Base-by-base conservation (phyloP, 2,888 invertebrate genomes). In the Rhaphigaster nebulosa region DNA sequence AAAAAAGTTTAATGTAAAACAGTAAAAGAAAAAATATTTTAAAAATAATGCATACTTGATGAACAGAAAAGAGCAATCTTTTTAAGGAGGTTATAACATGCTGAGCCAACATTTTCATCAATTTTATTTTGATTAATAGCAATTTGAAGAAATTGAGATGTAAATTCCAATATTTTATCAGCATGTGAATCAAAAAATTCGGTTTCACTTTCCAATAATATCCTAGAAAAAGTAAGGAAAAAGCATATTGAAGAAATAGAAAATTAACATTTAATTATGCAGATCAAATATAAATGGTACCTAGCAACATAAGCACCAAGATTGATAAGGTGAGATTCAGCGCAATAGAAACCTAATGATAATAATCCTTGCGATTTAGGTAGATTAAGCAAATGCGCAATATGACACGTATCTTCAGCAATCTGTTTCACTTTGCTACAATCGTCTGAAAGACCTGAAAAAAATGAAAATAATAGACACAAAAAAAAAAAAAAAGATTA, bases 81-180 rank as follows among this genome's bases (percentile, higher is more conserved):
- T 38, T 38, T 87, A 1, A 87, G 87, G 34, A 87, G 18, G 38
- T 87, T 56, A 34, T 54, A 54, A 34, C 52, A 52, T 0, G 87
- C n/a, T 23, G 56, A 87, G 23, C 56, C 87, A 12, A 54, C 34
- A 87, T 38, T 50, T 87, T 87, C 56, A 52, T 87, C 54, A 29
- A 50, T 29, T 89, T 52, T 70, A 52, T 76, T 84, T 84, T 52
- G 20, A 34, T 70, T 50, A 45, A 89, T 50, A 26, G 70, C 52
- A 52, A 41, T 65, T 34, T 70, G 52, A 29, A 89, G 50, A 76
- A 84, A 50, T 84, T 41, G 52, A 50, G 89, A 20, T 26, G 41
- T 29, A 29, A 89, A 76, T 29, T 89, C 89, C 52, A 89, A 50
- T 23, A 89, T 76, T 50, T 76, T 89, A n/a, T 89, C 70, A 29